These are phyloP conservation scores for Garra rufa DNA, from an alignment of 2,113 vertebrate genomes.

Conservation along the genomic window DNA sequence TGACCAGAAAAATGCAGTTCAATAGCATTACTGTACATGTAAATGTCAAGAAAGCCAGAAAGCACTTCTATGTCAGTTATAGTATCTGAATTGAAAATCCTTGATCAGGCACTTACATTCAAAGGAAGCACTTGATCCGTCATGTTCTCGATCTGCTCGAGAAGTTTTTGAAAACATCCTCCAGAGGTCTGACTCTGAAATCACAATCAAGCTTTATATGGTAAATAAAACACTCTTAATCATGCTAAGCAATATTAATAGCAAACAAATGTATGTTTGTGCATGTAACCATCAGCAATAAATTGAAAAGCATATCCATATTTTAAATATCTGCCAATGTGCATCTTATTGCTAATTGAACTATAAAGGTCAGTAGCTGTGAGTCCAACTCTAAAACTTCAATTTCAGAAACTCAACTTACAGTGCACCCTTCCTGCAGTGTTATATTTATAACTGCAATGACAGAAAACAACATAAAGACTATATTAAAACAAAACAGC, in stretches of 20 bases:
- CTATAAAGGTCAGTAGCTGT: neutral
- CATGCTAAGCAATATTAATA: too few relatives aligned
- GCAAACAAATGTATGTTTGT: too few relatives aligned
- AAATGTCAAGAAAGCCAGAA: too few relatives aligned
- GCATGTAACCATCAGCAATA: too few relatives aligned
- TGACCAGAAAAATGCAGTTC: too few relatives aligned
- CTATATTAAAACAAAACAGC: neutral
- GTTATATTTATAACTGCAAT: neutral
- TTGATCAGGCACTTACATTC: too few relatives aligned
- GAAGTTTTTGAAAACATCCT: neutral
- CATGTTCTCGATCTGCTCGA: neutral
- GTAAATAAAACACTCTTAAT: too few relatives aligned
- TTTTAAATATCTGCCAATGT: neutral
- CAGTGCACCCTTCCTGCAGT: neutral
- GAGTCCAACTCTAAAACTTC: neutral
- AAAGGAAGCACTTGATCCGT: neutral
- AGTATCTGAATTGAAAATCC: too few relatives aligned
- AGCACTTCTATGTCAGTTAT: too few relatives aligned
- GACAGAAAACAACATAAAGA: neutral
- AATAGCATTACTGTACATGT: too few relatives aligned
- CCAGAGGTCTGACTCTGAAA: neutral
- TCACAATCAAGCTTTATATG: too few relatives aligned
- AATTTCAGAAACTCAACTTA: neutral
- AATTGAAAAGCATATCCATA: neutral
- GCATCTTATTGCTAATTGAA: neutral